Conservation (phyloP, 1,140 invertebrate genomes). For the Macrostomum lignano region DNA sequence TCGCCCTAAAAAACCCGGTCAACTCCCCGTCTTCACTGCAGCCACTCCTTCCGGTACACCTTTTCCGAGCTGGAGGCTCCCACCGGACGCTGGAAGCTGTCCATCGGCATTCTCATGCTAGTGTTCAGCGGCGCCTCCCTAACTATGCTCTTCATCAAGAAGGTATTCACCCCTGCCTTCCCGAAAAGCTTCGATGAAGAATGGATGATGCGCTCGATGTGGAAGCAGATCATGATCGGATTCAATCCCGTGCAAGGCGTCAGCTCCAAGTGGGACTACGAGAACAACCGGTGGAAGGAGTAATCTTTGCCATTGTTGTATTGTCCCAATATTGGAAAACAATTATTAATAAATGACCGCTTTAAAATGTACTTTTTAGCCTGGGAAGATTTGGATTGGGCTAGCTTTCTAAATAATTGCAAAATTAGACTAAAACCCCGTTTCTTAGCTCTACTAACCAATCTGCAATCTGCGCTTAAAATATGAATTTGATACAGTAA, state of each 20-base stretch:
- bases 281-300: conserved; percentile 32
- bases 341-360: no score
- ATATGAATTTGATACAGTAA: no score
- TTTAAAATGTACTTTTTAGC: no score
- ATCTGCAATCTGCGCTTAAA: no score
- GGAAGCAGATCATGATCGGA: conserved; percentile 44
- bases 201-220: conserved; percentile 32
- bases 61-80: neutral
- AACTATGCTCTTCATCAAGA: neutral
- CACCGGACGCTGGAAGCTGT: conserved; percentile 1
- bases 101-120: neutral
- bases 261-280: conserved; percentile 31
- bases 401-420: no score
- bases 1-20: no score
- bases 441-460: no score
- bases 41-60: conserved; percentile 2
- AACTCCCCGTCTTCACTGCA: no score
- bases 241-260: conserved; percentile 45
- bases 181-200: conserved; percentile 32
- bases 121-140: neutral
- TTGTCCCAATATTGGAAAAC: no score
- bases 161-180: conserved; percentile 18
- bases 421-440: no score
- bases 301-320: no score
- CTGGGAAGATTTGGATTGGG: no score